phyloP scores from a whole-genome alignment of 2,797 vertebrate species.

The Coracias cyanogaster region DNA sequence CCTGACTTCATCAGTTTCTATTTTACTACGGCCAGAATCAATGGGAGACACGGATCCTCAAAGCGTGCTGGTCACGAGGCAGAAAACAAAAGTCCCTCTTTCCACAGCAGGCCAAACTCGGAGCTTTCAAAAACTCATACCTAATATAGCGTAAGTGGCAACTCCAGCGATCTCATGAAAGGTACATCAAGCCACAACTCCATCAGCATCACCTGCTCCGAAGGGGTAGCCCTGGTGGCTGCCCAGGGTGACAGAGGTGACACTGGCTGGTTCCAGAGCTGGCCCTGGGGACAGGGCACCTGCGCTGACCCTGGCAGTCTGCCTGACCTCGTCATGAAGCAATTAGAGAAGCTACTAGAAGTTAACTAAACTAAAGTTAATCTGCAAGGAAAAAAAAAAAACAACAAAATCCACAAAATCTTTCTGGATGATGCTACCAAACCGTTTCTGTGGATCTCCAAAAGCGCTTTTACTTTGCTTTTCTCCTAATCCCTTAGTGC shows the following conservation, averaged over 20 bases:
- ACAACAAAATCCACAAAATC: rapidly evolving
- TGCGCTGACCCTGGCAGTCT: no score
- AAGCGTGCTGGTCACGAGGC: background rate
- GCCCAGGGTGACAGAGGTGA: background rate
- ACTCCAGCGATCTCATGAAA: rapidly evolving
- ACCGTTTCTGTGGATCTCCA: rapidly evolving
- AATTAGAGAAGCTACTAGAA: background rate
- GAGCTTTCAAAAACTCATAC: background rate
- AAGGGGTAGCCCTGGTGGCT: background rate
- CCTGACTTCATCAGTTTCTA: background rate
- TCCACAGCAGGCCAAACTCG: background rate
- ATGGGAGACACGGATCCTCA: rapidly evolving
- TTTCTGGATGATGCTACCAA: rapidly evolving
- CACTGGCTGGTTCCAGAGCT: background rate
- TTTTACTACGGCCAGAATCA: rapidly evolving
- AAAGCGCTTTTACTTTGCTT: rapidly evolving
- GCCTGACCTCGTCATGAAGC: background rate
- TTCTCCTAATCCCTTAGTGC: rapidly evolving
- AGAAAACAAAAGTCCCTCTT: background rate
- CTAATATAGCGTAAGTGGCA: background rate
- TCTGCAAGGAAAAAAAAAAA: background rate
- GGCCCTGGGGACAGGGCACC: background rate
- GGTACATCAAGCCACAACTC: rapidly evolving
- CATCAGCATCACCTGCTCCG: rapidly evolving
- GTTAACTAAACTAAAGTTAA: background rate